Evolutionary conservation across 2,888 invertebrate species (phyloP), one percentile per base, ranked within the genome.

Genomic region (Hipparchia semele): DNA sequence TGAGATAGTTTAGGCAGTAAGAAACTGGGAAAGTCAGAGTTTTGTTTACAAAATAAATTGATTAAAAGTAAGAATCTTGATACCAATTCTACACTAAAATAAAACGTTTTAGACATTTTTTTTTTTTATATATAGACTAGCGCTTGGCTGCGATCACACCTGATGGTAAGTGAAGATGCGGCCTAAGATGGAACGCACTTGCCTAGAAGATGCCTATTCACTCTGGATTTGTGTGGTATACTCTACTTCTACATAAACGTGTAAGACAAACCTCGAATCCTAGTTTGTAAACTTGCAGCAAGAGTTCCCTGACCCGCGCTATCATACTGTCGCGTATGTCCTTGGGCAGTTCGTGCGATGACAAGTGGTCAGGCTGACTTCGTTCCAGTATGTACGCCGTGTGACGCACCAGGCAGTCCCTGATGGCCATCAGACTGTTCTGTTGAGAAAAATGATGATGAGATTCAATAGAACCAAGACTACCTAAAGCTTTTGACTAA

Each of bases 281-380:
- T 84, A 98, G 97, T 86, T 97, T 96, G 90, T 96, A 99, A 70
- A 97, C 97, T 87, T 98, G 98, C 90, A 98, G 96, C 76, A 98
- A 80, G 56, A 93, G 84, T 69, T 93, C 92, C 0, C 92, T 76
- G 6, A 91, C 85, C 1, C 92, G 73, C 2, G 86, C 85, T 53
- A 81, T 79, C 56, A 90, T 82, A 2, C 84, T 80, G 68, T 91
- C 91, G 3, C 78, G 75, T 51, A 83, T 68, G 33, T 89, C 89
- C 53, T 78, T 78, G n/a, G 76, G 77, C 75, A 81, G 54, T 61
- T 82, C 83, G 72, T 39, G 56, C 56, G 71, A 73, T 68, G 12
- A 71, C 74, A 39, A 53, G 66, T 65, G 69, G 66, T 10, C 70
- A 10, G 49, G 74, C n/a, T 77, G 74, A 56, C 87, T 88, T 7